phyloP scores from a whole-genome alignment of 2,797 vertebrate genomes.

The Threskiornis aethiopicus region DNA sequence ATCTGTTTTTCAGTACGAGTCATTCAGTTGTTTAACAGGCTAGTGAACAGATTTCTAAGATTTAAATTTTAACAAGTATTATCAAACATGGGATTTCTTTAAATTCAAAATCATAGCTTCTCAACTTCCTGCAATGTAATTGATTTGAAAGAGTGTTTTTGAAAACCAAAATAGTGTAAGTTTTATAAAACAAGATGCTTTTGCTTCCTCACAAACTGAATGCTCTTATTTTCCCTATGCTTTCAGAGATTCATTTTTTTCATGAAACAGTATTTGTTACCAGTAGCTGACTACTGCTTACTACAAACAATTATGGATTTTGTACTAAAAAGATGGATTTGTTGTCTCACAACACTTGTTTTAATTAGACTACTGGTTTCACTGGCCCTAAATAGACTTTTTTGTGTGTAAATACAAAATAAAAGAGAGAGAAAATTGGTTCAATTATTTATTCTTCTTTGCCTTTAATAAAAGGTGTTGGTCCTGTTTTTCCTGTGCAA shows the following conservation, averaged over 20 bases:
- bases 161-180: neutral
- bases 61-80: neutral
- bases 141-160: neutral
- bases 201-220: neutral
- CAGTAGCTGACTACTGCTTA: neutral
- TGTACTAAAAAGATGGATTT: neutral
- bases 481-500: neutral
- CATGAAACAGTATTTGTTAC: neutral
- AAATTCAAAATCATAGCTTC: neutral
- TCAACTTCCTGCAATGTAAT: neutral
- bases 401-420: neutral
- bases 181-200: neutral
- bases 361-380: neutral
- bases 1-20: neutral
- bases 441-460: neutral
- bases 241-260: neutral
- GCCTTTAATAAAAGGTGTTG: neutral
- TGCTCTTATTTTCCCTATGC: neutral
- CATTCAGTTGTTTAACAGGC: neutral
- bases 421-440: neutral
- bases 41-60: neutral
- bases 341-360: neutral
- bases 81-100: neutral
- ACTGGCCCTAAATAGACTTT: neutral
- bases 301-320: neutral